A percentile compares a stretch with the other conserved stretches of the same genome.
phyloP scores from a whole-genome alignment of 1,140 invertebrate genomes.

The Lepidotrigona ventralis region DNA sequence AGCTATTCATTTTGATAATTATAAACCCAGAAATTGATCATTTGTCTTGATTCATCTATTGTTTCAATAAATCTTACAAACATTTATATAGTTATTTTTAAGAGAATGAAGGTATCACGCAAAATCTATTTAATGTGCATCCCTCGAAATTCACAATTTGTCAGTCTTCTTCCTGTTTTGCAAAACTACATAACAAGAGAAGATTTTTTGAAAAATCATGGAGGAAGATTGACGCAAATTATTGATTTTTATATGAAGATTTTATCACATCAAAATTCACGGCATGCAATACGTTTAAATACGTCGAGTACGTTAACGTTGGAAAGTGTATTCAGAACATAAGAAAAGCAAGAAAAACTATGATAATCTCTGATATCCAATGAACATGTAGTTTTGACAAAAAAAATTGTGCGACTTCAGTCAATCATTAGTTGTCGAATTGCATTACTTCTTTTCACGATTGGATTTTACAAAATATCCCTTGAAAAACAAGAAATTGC shows the following conservation, averaged over 20 bases:
- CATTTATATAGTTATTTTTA: background rate
- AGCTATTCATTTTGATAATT: background rate
- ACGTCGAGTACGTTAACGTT: slow-evolving; percentile 2
- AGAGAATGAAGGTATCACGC: background rate
- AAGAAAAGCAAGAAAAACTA: background rate
- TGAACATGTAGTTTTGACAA: slow-evolving; percentile 12
- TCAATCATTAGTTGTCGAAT: background rate
- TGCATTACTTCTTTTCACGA: background rate
- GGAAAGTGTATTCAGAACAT: background rate
- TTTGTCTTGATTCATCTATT: background rate
- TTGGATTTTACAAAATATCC: slow-evolving; percentile 8
- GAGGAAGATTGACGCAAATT: background rate
- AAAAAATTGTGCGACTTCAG: slow-evolving; percentile 22
- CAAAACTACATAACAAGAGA: background rate
- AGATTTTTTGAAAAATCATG: background rate
- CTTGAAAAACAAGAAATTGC: background rate
- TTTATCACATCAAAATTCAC: background rate
- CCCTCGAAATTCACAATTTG: slow-evolving; percentile 2
- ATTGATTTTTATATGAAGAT: slow-evolving; percentile 38
- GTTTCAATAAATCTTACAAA: slow-evolving; percentile 32
- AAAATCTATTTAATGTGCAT: background rate
- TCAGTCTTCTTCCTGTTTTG: background rate
- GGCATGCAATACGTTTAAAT: slow-evolving; percentile 4
- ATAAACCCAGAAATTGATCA: background rate
- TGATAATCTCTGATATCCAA: slow-evolving; percentile 11